phyloP scores from a whole-genome alignment of 1,140 invertebrate species.

The Maniola jurtina region DNA sequence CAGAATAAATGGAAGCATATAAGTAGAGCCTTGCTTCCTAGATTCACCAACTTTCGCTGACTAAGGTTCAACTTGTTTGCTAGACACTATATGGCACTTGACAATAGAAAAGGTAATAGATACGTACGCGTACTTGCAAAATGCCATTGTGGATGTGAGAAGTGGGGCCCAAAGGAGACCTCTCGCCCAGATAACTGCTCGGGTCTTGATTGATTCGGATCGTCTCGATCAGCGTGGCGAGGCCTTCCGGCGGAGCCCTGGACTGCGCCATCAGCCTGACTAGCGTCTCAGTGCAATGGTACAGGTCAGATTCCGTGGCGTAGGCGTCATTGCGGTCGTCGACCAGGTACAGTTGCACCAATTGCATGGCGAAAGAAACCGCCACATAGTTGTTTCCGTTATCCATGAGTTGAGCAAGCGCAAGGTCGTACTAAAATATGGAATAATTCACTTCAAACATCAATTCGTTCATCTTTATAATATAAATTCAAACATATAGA shows the following conservation, averaged over 20 bases:
- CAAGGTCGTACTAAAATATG: constrained; percentile 88
- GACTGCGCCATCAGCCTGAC: constrained; percentile 86
- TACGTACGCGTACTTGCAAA: constrained; percentile 84
- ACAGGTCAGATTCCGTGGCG: constrained; percentile 91
- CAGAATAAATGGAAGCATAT: too few relatives aligned
- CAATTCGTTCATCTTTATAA: too few relatives aligned
- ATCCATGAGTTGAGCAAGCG: constrained; percentile 92
- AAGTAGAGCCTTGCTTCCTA: too few relatives aligned
- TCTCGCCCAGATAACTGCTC: constrained; percentile 83
- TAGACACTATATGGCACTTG: too few relatives aligned
- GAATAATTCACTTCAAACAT: neutral
- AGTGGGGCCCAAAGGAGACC: constrained; percentile 86
- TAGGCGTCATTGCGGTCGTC: constrained; percentile 90
- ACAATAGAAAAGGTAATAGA: neutral
- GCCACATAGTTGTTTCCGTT: constrained; percentile 91
- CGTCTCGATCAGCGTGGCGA: constrained; percentile 87
- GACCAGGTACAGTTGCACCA: constrained; percentile 92
- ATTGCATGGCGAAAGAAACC: constrained; percentile 93
- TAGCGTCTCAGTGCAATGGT: constrained; percentile 90
- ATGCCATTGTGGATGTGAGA: constrained; percentile 97
- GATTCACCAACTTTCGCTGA: neutral
- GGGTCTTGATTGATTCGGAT: constrained; percentile 86
- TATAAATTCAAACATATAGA: too few relatives aligned
- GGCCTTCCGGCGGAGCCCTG: constrained; percentile 88
- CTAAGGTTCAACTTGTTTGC: too few relatives aligned